phyloP scores from a whole-genome alignment of 2,888 invertebrate genomes.

The Meiosimyza decipiens region DNA sequence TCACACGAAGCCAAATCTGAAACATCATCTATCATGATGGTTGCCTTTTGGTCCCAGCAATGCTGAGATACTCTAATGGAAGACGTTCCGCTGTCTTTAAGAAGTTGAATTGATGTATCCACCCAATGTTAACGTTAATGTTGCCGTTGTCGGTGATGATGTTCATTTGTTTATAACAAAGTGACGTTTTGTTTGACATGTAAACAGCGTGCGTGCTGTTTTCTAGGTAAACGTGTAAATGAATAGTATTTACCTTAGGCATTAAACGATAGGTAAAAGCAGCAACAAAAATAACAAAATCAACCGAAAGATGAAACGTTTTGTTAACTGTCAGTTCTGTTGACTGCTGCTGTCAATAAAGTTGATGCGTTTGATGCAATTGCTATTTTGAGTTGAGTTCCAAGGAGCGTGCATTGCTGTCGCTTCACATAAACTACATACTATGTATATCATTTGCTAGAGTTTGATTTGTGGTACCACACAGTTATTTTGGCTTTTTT shows the following conservation, averaged over 20 bases:
- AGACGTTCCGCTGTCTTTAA: too few relatives aligned
- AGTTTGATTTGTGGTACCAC: too few relatives aligned
- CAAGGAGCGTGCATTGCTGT: too few relatives aligned
- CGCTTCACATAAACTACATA: too few relatives aligned
- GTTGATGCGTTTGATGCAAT: constrained; percentile 8
- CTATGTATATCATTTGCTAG: too few relatives aligned
- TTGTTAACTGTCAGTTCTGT: constrained; percentile 28
- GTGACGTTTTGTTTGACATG: constrained; percentile 27
- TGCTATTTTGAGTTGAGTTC: too few relatives aligned
- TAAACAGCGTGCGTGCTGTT: constrained; percentile 21
- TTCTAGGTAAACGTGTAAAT: constrained; percentile 15
- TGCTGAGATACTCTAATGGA: too few relatives aligned
- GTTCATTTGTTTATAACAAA: constrained; percentile 22
- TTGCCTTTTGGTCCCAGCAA: too few relatives aligned
- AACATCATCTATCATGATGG: neutral
- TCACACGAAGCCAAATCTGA: too few relatives aligned
- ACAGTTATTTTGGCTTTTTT: too few relatives aligned
- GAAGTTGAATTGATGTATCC: neutral
- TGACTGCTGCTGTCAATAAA: constrained; percentile 25
- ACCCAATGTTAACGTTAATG: constrained; percentile 6
- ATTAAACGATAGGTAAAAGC: constrained; percentile 6
- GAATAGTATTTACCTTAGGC: constrained; percentile 13
- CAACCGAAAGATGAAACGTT: constrained; percentile 22
- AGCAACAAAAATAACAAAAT: constrained; percentile 3
- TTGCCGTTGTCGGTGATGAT: neutral